Base-by-base conservation (phyloP, 2,797 vertebrate genomes). In the Neosilurus hyrtlii region DNA sequence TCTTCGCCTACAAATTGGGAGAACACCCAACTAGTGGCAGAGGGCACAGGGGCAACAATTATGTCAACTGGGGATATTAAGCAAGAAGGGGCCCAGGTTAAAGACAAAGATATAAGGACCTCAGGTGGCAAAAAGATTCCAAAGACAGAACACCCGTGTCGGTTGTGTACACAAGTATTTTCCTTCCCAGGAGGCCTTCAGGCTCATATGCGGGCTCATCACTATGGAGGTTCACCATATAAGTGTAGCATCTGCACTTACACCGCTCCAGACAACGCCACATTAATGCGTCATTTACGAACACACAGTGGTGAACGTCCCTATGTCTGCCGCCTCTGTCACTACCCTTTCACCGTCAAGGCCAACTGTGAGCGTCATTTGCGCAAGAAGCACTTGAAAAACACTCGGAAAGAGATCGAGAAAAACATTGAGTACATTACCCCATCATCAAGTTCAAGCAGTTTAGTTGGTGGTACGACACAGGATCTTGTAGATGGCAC, bases 281-380 rank as follows among this genome's bases (percentile, higher is more conserved):
- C 98, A 0, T 93, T 99, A 63, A 98, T 99, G 91, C 95, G 98
- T 1, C 98, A 99, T 90, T 91, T 99, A 89, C 95, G 97, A 75
- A 98, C 97, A 0, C 98, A 99, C 93, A 99, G 97, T 0, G 97
- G 97, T 0, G 98, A 99, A 91, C 94, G 98, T 51, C 98, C 97
- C 0, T 99, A 98, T 71, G 95, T 99, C 81, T 99, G 98, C 90
- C 96, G 97, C 43, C 95, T 99, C 88, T 99, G 98, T 90, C 97
- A 97, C 89, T 99, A 99, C 85, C 97, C 97, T 0, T 99, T 99
- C 93, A 99, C 97, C 0, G 97, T 99, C 89, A 99, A 99, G 89
- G 98, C 97, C 89, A 99, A 99, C 90, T 99, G 98, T 0, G 98
- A 99, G 92, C 96, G 98, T 82, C 98, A 99, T 90, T 93, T 99